Conservation (phyloP, 2,113 vertebrate genomes). For the Dascyllus trimaculatus region DNA sequence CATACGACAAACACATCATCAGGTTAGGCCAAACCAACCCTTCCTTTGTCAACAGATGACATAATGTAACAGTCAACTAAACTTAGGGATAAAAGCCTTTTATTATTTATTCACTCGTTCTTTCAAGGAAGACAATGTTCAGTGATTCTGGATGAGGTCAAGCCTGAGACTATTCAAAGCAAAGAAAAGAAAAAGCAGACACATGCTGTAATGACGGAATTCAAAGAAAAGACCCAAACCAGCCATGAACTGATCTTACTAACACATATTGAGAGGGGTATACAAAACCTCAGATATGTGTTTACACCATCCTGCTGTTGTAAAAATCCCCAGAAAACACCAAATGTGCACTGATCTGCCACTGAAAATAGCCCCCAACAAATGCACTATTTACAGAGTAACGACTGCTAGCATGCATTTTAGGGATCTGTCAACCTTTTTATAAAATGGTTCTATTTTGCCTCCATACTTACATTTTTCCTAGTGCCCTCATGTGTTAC, state of each 20-base stretch:
- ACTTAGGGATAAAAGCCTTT: constrained; percentile 8
- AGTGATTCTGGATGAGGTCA: constrained; percentile 19
- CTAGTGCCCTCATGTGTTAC: too few relatives aligned
- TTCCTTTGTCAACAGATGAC: constrained; percentile 59
- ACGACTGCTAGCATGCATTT: too few relatives aligned
- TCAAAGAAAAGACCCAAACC: constrained; percentile 8
- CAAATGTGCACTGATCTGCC: too few relatives aligned
- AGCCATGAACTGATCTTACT: not conserved
- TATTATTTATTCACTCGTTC: constrained; percentile 5
- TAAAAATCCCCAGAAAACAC: too few relatives aligned
- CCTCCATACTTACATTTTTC: too few relatives aligned
- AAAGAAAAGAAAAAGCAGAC: not conserved
- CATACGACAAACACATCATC: constrained; percentile 39
- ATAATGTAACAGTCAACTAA: constrained; percentile 32
- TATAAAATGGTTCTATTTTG: too few relatives aligned
- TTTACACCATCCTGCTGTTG: too few relatives aligned
- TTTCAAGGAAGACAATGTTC: not conserved
- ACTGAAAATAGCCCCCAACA: not conserved
- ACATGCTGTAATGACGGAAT: not conserved
- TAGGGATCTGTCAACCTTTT: too few relatives aligned
- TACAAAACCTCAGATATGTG: not conserved
- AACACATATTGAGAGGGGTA: not conserved
- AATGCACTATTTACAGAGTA: not conserved
- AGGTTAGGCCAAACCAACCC: constrained; percentile 7
- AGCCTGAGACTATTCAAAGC: not conserved